These are phyloP conservation scores for Penelope pileata DNA, from an alignment of 2,113 vertebrate species.

Conservation along the genomic window DNA sequence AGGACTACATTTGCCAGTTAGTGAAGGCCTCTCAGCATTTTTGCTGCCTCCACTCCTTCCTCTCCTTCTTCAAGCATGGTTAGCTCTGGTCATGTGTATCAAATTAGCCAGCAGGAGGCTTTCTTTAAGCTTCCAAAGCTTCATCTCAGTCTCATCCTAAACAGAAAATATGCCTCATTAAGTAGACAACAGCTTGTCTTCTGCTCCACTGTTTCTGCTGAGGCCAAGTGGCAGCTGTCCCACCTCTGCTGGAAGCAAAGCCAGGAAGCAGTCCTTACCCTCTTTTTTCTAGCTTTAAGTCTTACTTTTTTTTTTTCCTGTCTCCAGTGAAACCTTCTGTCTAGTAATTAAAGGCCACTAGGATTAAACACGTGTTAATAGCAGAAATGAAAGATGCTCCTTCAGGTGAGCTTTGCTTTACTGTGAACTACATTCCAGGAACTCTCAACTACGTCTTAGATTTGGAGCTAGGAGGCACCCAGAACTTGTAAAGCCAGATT, in stretches of 20 bases:
- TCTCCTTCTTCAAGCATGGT: background rate
- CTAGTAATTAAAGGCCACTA: background rate
- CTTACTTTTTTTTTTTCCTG: background rate
- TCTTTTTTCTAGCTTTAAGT: background rate
- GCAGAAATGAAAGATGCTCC: background rate
- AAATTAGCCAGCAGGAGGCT: background rate
- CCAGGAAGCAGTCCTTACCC: background rate
- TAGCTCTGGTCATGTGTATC: background rate
- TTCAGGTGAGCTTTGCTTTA: background rate
- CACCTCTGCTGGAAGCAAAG: background rate
- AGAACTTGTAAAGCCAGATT: background rate
- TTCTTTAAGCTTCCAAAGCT: background rate
- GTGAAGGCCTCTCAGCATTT: background rate
- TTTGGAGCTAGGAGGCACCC: background rate
- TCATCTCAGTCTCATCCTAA: background rate
- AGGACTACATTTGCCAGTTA: background rate
- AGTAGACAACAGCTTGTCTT: background rate
- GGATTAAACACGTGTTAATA: background rate
- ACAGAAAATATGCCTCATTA: background rate
- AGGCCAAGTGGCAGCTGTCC: background rate
- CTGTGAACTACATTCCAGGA: background rate
- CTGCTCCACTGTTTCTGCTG: background rate
- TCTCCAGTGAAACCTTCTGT: background rate
- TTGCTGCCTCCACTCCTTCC: background rate
- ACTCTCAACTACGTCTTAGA: background rate